phyloP scores from a whole-genome alignment of 2,888 invertebrate genomes.

The Chouioia cunea region DNA sequence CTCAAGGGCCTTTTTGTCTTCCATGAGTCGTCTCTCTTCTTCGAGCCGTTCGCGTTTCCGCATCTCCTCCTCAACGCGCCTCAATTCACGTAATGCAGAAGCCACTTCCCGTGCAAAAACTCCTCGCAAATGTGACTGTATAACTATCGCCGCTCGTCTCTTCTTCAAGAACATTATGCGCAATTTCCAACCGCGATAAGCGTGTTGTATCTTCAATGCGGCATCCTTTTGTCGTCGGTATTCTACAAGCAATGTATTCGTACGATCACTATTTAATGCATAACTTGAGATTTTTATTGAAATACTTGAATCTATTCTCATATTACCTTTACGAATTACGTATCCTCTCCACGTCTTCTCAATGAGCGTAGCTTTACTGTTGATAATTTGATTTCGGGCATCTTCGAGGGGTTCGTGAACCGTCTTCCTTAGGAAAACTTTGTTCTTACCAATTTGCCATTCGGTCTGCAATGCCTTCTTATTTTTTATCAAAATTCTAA shows the following conservation, averaged over 20 bases:
- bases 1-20: conserved; percentile 73
- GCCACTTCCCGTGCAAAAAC: conserved; percentile 93
- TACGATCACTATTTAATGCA: conserved; percentile 5
- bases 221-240: conserved; percentile 78
- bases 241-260: conserved; percentile 65
- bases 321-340: conserved; percentile 72
- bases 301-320: background rate
- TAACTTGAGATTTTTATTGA: background rate
- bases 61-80: conserved; percentile 88
- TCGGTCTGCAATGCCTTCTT: conserved; percentile 80
- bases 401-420: conserved; percentile 90
- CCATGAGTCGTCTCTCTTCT: conserved; percentile 76
- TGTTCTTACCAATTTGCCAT: conserved; percentile 91
- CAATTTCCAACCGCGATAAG: conserved; percentile 87
- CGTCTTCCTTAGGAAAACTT: conserved; percentile 85
- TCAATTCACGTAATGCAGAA: conserved; percentile 87
- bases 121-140: conserved; percentile 88
- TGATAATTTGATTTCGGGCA: conserved; percentile 77
- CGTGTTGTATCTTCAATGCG: conserved; percentile 83
- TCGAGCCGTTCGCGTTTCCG: conserved; percentile 81
- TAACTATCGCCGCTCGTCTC: conserved; percentile 86
- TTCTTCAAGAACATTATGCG: conserved; percentile 84
- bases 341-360: conserved; percentile 82
- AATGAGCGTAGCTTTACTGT: conserved; percentile 79
- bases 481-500: conserved; percentile 72